Percentiles rank a stretch among this genome's conserved stretches.
These are phyloP conservation scores for Erythrocercus mccallii DNA, from an alignment of 2,113 vertebrate species.

Conservation along the genomic window DNA sequence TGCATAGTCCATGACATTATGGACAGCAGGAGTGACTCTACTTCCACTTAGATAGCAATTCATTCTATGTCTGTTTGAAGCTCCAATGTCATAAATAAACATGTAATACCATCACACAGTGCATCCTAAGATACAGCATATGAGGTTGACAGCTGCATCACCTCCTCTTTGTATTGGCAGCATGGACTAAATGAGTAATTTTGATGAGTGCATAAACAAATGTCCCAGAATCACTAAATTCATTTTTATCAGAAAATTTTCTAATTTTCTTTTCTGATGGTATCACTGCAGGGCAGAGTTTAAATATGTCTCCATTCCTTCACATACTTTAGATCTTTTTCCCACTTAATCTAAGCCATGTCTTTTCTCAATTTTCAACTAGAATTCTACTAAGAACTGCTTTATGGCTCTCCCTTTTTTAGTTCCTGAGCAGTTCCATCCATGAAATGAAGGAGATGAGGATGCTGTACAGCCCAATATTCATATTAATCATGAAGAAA, in stretches of 20 bases:
- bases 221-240: background rate
- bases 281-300: background rate
- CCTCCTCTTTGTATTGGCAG: background rate
- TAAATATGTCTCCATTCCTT: background rate
- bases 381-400: background rate
- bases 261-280: background rate
- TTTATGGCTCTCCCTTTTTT: background rate
- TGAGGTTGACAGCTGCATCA: background rate
- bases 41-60: background rate
- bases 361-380: background rate
- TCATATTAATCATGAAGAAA: background rate
- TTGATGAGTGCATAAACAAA: background rate
- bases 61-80: background rate
- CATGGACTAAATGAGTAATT: background rate
- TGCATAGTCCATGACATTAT: background rate
- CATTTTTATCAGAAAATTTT: background rate
- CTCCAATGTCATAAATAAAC: background rate
- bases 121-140: background rate
- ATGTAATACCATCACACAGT: background rate
- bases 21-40: background rate
- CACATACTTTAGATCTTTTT: background rate
- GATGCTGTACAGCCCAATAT: background rate
- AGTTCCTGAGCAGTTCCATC: background rate
- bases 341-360: background rate
- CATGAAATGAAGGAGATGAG: background rate